A percentile compares a stretch with the other conserved stretches of the same genome.
Evolutionary conservation across 2,888 invertebrate species (phyloP).

Genomic region (Anodontia alba): DNA sequence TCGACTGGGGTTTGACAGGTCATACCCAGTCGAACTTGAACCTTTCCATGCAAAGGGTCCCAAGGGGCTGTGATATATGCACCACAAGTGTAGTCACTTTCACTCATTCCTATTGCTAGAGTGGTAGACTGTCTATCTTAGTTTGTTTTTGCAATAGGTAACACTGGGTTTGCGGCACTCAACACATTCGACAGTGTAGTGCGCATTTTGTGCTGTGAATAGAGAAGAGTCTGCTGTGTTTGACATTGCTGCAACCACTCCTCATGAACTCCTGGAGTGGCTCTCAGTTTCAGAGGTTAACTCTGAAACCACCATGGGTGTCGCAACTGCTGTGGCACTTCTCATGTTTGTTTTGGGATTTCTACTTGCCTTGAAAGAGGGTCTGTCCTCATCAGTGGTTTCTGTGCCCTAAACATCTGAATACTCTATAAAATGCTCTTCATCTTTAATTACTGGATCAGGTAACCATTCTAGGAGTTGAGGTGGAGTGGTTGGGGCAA

Average conservation of each 20-base stretch:
- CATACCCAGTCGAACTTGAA: neutral
- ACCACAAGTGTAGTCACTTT: conserved; percentile 12
- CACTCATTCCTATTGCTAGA: neutral
- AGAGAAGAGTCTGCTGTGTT: neutral
- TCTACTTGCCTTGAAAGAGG: no score
- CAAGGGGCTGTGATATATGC: neutral
- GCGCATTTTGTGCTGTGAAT: conserved; percentile 16
- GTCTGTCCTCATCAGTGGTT: conserved; percentile 29
- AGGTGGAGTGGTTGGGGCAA: neutral
- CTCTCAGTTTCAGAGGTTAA: no score
- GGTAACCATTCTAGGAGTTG: neutral
- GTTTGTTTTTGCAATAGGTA: neutral
- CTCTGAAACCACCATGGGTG: no score
- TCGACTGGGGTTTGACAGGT: neutral
- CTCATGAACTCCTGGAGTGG: no score
- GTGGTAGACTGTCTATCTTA: neutral
- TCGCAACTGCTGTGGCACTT: no score
- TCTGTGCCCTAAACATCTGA: conserved; percentile 9
- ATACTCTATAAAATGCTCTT: conserved; percentile 26
- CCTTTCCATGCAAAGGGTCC: neutral
- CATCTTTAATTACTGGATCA: conserved; percentile 27
- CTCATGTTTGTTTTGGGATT: no score
- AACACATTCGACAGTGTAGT: neutral
- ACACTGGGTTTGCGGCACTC: conserved; percentile 18
- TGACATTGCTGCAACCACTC: no score